Evolutionary conservation across 2,113 vertebrate genomes (phyloP), one percentile per base, ranked within the genome.

Genomic region (Elanus axillaris): DNA sequence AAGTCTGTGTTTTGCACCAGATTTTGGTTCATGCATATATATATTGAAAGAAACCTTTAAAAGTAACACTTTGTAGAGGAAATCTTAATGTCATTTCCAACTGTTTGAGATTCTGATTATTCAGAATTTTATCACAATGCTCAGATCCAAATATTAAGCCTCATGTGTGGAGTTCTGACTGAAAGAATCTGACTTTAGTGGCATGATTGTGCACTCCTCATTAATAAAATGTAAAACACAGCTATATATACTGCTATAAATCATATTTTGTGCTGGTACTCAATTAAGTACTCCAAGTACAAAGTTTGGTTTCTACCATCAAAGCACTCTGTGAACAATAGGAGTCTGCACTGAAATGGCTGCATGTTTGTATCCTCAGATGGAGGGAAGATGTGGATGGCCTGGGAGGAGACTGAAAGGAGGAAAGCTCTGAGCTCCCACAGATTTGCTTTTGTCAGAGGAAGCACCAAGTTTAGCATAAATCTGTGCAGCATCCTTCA

Each of bases 311-410:
- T 92, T 60, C 63, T 43, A 9, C 75, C 90, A 95, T 88, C 90
- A 96, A 95, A 96, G 82, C 52, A 36, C 52, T 80, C n/a, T 77
- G 67, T 34, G 88, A 90, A 96, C 79, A 94, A 74, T 32, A 71
- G 72, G 72, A 74, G 25, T 26, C 60, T 77, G 56, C 38, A 40
- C 27, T 86, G 76, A 73, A 90, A 80, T 27, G 56, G 53, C 69
- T 77, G 26, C n/a, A 10, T 63, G 22, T 62, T 79, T 92, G 66
- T 52, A 26, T 47, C 6, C 3, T 84, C 88, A 90, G 72, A 74
- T 75, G 86, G 88, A 38, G 48, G n/a, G 68, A 94, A 96, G 79
- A 92, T 95, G 90, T 92, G 79, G 45, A 88, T n/a, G 27, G 40
- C 36, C 53, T 59, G 8, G 64, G 25, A 34, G 36, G 62, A 84